Percentiles rank a stretch among this genome's conserved stretches.
phyloP scores from a whole-genome alignment of 92 coral and sea anemone genomes.

The Diadumene lineata region DNA sequence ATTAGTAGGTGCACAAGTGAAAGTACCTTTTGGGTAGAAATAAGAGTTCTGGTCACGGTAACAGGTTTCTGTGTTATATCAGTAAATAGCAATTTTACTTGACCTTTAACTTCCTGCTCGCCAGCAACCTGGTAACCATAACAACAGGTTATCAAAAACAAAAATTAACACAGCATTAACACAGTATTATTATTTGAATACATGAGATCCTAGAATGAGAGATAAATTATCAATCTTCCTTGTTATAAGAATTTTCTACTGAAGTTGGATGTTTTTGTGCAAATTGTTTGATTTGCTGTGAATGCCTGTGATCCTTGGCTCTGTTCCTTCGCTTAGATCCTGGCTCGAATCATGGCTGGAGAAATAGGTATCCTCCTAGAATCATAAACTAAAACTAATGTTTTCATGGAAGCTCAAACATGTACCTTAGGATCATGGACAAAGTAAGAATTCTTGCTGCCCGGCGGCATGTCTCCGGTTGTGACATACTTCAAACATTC shows the following conservation, averaged over 20 bases:
- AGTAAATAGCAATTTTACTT: constrained; percentile 75
- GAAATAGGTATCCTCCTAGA: too few species aligned
- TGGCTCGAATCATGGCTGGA: too few species aligned
- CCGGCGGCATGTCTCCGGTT: constrained; percentile 98
- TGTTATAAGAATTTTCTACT: too few species aligned
- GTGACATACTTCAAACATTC: constrained; percentile 94
- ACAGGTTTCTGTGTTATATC: constrained; percentile 81
- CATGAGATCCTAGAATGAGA: too few species aligned
- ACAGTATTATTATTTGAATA: background rate
- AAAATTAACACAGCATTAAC: background rate
- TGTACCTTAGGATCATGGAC: constrained; percentile 97
- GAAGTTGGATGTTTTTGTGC: too few species aligned
- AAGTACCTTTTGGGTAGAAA: constrained; percentile 83
- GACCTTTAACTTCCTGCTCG: constrained; percentile 89
- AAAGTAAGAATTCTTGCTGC: constrained; percentile 81
- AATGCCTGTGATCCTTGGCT: too few species aligned
- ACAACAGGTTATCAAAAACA: background rate
- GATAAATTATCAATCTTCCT: too few species aligned
- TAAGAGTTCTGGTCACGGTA: constrained; percentile 76
- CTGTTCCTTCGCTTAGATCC: too few species aligned
- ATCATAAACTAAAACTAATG: too few species aligned
- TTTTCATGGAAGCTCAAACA: background rate
- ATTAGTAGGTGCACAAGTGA: too few species aligned
- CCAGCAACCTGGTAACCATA: constrained; percentile 70
- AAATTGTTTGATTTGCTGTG: too few species aligned